phyloP scores from a whole-genome alignment of 2,797 vertebrate species.

The Mus minutoides region DNA sequence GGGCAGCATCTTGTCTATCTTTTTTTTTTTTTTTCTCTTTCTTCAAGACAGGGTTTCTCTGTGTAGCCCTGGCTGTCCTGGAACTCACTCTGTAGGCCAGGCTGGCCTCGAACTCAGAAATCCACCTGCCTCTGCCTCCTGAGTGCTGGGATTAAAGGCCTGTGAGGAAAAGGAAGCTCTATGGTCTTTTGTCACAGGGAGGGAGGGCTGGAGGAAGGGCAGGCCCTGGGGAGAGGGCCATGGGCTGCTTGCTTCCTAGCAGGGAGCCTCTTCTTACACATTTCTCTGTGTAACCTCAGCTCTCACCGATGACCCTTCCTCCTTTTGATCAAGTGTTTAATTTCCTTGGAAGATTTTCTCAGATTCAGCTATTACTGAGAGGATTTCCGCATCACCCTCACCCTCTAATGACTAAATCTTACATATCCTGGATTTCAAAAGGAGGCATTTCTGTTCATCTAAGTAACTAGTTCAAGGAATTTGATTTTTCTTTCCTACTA shows the following conservation, averaged over 20 bases:
- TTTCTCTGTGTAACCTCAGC: conserved; percentile 87
- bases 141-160: too few relatives aligned
- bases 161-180: conserved; percentile 78
- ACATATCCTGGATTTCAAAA: conserved; percentile 84
- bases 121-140: too few relatives aligned
- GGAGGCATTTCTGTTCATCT: conserved; percentile 86
- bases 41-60: too few relatives aligned
- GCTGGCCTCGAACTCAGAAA: too few relatives aligned
- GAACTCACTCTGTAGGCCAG: too few relatives aligned
- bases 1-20: conserved; percentile 34
- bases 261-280: conserved; percentile 83
- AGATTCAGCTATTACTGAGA: conserved; percentile 84
- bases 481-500: conserved; percentile 83
- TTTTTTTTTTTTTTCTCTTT: too few relatives aligned
- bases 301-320: conserved; percentile 85
- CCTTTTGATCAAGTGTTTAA: conserved; percentile 89
- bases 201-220: conserved; percentile 77
- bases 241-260: conserved; percentile 83
- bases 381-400: conserved; percentile 87
- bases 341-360: conserved; percentile 89
- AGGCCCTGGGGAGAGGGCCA: conserved; percentile 81
- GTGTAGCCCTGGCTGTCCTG: too few relatives aligned
- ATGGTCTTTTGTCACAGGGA: conserved; percentile 61
- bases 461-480: conserved; percentile 88
- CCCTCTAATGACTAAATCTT: conserved; percentile 88